These are phyloP conservation scores for Cephalophus harveyi DNA, from an alignment of 2,113 vertebrate species.

Conservation along the genomic window DNA sequence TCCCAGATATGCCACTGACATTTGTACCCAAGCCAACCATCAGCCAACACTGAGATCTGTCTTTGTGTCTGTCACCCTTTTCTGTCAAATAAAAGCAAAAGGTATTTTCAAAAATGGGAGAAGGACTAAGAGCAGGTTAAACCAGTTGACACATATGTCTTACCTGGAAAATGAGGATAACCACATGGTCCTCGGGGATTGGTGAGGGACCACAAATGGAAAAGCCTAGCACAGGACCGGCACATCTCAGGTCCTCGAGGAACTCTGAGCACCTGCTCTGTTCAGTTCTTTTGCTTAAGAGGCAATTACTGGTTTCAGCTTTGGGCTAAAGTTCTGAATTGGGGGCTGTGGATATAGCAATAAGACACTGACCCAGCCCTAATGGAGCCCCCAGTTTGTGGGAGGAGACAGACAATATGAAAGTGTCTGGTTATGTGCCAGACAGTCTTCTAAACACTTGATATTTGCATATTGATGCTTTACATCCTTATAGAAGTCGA, in stretches of 20 bases:
- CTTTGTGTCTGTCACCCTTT: not conserved
- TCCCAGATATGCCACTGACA: not conserved
- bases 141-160: not conserved
- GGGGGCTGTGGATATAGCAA: not conserved
- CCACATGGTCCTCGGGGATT: accelerated
- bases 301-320: not conserved
- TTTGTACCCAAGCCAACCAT: not conserved
- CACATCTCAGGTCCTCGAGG: not conserved
- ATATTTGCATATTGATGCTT: not conserved
- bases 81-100: conserved; percentile 6
- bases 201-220: not conserved
- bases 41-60: not conserved
- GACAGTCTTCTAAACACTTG: not conserved
- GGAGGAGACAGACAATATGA: not conserved
- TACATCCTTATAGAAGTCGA: not conserved
- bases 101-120: not conserved
- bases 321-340: not conserved
- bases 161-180: not conserved
- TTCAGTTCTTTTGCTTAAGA: not conserved
- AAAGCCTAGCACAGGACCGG: not conserved
- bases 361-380: not conserved
- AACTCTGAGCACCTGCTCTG: not conserved
- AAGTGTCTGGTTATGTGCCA: not conserved
- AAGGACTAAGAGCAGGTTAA: not conserved
- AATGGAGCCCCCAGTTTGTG: not conserved